phyloP scores from a whole-genome alignment of 2,888 invertebrate species.

The Folsomia candida region DNA sequence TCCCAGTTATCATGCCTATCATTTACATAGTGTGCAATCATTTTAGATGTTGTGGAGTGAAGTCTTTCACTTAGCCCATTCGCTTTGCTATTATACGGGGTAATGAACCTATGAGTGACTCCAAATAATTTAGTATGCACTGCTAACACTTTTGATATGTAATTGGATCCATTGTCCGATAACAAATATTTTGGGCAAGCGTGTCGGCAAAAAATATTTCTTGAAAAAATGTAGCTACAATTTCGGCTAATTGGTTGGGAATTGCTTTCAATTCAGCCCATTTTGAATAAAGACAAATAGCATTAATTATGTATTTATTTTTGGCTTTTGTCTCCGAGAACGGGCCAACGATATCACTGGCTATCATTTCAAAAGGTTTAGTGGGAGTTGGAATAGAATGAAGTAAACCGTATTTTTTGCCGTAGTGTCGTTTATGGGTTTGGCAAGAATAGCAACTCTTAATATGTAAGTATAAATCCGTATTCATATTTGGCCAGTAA shows the following conservation, averaged over 20 bases:
- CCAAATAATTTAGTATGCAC: too few species aligned
- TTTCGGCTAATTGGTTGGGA: constrained; percentile 47
- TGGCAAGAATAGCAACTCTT: neutral
- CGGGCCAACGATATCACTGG: constrained; percentile 46
- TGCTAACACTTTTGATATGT: constrained; percentile 22
- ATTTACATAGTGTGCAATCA: constrained; percentile 46
- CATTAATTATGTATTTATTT: constrained; percentile 43
- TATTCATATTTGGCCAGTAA: constrained; percentile 1
- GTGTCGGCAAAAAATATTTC: constrained; percentile 39
- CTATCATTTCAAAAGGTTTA: constrained; percentile 42
- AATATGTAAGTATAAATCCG: neutral
- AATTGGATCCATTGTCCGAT: constrained; percentile 49
- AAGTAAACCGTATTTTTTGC: constrained; percentile 20
- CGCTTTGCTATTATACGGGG: constrained; percentile 37
- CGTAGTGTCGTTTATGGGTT: neutral
- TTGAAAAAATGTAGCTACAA: constrained; percentile 48
- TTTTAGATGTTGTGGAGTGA: constrained; percentile 43
- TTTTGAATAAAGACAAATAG: constrained; percentile 40
- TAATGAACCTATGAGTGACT: constrained; percentile 24
- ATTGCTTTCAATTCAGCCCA: constrained; percentile 46
- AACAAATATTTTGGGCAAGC: constrained; percentile 45
- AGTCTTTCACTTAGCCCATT: constrained; percentile 51
- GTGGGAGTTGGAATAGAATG: constrained; percentile 16
- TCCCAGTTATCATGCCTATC: constrained; percentile 50
- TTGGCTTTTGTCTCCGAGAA: constrained; percentile 29